Percentiles rank a stretch among this genome's conserved stretches.
phyloP scores from a whole-genome alignment of 2,797 vertebrate species.

The Sphenodon punctatus region DNA sequence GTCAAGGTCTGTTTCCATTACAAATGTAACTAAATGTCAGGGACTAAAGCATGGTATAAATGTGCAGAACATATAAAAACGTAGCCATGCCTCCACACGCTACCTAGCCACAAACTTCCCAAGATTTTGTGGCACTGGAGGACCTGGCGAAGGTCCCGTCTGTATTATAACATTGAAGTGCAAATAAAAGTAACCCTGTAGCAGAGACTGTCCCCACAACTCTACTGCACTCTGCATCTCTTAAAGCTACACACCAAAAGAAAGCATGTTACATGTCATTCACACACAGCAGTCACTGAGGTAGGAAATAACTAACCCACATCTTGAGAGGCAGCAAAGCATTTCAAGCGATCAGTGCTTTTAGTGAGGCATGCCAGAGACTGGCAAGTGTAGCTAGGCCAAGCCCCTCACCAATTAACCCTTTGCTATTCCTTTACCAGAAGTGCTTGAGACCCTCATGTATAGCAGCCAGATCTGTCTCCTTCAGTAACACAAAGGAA shows the following conservation, averaged over 20 bases:
- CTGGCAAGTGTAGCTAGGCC: neutral
- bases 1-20: neutral
- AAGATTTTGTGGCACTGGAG: too few species aligned
- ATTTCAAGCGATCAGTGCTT: neutral
- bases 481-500: neutral
- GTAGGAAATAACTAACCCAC: slow-evolving; percentile 17
- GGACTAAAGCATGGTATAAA: too few species aligned
- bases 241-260: rapidly evolving
- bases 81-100: too few species aligned
- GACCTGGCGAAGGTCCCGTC: neutral
- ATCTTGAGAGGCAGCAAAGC: neutral
- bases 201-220: neutral
- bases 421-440: too few species aligned
- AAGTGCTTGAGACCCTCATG: too few species aligned
- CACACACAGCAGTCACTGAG: slow-evolving; percentile 18
- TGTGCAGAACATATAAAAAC: too few species aligned
- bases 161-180: neutral
- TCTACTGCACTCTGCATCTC: neutral
- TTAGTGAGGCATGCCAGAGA: too few species aligned
- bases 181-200: too few species aligned
- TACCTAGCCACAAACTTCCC: too few species aligned
- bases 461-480: neutral
- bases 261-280: neutral
- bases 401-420: neutral
- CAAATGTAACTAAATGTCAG: too few species aligned